Evolutionary conservation across 92 coral and sea anemone species (phyloP), one percentile per base, ranked within the genome.

Genomic region (Metridium senile): DNA sequence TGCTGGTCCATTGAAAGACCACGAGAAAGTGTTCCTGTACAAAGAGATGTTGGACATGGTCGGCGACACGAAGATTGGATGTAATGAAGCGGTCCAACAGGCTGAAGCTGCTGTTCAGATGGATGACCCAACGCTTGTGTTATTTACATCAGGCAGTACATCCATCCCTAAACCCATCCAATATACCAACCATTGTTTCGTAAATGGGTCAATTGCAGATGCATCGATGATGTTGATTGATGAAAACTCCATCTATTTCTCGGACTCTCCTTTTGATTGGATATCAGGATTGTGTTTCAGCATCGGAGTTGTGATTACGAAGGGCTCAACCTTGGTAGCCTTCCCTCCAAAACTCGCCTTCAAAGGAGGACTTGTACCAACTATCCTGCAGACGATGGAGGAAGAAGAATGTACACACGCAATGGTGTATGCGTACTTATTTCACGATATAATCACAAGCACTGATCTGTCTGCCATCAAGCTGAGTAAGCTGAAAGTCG

Each of bases 71-170:
- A 63, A 28, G 17, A 6, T 21, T 28, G 45, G 28, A 13, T 63
- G 69, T 28, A 19, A 63, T n/a, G 45, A 63, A 16, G 69, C 45
- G 10, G 43, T 63, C 39, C 26, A 31, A 63, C 39, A 39, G 1
- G 69, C 69, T 28, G 69, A 63, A 31, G 39, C 69, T 16, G 69
- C 45, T 39, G 65, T 49, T 19, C 63, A 70, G 59, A 70, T 70
- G 63, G 75, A 70, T 28, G 75, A 70, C 29, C 75, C 75, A 46
- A 29, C 75, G 7, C 16, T 76, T 33, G 75, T 78, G 9, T 31
- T 78, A 32, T 78, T 68, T 28, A 84, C 89, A 31, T 84, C 89
- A 47, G 89, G 89, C 0, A 78, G 80, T 80, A 84, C 89, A 0
- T 83, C 84, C 26, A 33, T 30, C 43, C 84, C 76, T 9, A 84